Evolutionary conservation across 2,888 invertebrate species (phyloP), one percentile per base, ranked within the genome.

Genomic region (Euphydryas editha): DNA sequence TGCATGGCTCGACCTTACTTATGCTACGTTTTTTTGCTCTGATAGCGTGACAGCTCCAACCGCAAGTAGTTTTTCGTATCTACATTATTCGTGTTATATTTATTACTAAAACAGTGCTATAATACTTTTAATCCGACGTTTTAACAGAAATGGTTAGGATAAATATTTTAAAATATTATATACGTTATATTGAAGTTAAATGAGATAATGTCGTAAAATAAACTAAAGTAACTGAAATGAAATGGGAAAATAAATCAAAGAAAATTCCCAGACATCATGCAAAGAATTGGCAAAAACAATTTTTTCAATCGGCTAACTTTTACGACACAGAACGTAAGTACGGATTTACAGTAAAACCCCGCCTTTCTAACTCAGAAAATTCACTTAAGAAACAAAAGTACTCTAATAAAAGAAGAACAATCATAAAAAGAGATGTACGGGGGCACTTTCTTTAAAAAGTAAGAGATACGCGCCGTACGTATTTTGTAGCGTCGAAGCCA

Each of bases 351-450:
- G 80, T 83, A 80, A 84, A 84, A 85, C 85, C 57, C 82, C 85
- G 86, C 84, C 85, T 88, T 87, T 84, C 84, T 81, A 89, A 90
- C 87, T 90, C 86, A 81, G 84, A 81, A 89, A 86, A 90, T 90
- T 90, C 89, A 90, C 90, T 91, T 89, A 89, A 87, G 86, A 87
- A 90, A 91, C 87, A 90, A 91, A 90, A 91, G 91, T 90, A 90
- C 87, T 89, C 83, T 83, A 91, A 91, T 91, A 91, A 91, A 91
- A 91, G 89, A 90, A 90, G 90, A 90, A 90, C 90, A 90, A 90
- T 90, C 88, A 90, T 91, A 90, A 90, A 90, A 86, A 85, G 83
- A 88, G 85, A 90, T 80, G 88, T 84, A 87, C 67, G 63, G 81
- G 84, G 77, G 82, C 80, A 83, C 76, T 87, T 84, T 81, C 79